These are phyloP conservation scores for Crotophaga sulcirostris DNA, from an alignment of 2,113 vertebrate species.

Conservation along the genomic window DNA sequence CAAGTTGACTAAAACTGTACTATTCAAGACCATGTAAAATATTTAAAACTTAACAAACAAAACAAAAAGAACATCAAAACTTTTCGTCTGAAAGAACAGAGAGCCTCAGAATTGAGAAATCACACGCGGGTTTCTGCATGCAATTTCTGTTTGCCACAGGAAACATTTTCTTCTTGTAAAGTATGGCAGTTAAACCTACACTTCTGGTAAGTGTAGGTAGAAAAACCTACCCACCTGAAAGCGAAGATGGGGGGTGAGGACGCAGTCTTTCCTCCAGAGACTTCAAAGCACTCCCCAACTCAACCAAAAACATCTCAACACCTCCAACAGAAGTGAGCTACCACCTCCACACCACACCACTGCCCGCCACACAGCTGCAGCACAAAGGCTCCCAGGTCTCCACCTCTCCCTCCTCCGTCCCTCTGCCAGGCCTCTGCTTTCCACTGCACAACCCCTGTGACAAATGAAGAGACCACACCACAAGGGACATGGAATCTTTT, in stretches of 20 bases:
- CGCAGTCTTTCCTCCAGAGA: not conserved
- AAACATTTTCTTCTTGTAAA: not conserved
- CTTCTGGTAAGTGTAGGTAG: conserved; percentile 10
- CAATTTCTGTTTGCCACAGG: conserved; percentile 5
- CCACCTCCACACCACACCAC: not conserved
- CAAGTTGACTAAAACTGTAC: not conserved
- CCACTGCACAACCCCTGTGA: fast-evolving
- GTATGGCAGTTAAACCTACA: not conserved
- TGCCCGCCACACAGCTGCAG: not conserved
- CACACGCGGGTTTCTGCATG: not conserved
- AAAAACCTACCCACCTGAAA: not conserved
- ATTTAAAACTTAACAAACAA: not conserved
- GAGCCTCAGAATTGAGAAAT: not conserved
- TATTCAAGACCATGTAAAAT: too few relatives aligned
- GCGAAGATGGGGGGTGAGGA: fast-evolving
- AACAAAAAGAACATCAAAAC: not conserved
- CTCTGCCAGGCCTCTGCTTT: not conserved
- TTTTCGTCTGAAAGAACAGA: not conserved
- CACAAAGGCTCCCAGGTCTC: not conserved
- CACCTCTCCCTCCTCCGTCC: not conserved
- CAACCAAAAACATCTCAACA: not conserved
- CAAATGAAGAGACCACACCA: fast-evolving
- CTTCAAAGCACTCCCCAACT: not conserved
- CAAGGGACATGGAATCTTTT: fast-evolving
- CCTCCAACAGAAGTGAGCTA: not conserved